phyloP scores from a whole-genome alignment of 2,888 invertebrate species.

The Odontomyia ornata region DNA sequence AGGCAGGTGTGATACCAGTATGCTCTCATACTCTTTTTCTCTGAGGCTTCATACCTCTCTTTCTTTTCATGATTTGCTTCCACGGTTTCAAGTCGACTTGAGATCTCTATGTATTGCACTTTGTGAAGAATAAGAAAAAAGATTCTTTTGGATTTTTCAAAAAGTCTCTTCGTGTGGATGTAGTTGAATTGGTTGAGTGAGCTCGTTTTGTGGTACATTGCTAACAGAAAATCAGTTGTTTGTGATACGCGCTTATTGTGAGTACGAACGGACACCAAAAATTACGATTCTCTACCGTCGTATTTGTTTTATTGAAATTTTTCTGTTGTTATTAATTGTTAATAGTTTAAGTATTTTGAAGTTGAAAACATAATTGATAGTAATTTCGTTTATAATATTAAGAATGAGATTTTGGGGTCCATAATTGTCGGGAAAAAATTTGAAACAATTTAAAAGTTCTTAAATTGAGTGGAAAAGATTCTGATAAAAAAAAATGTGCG shows the following conservation, averaged over 20 bases:
- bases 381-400: no score
- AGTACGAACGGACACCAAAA: slow-evolving; percentile 51
- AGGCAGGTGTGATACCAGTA: neutral
- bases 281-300: neutral
- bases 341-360: neutral
- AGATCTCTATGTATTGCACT: neutral
- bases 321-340: neutral
- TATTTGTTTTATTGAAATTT: slow-evolving; percentile 7
- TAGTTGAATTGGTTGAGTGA: slow-evolving; percentile 36
- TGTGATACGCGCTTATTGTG: slow-evolving; percentile 55
- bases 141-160: slow-evolving; percentile 33
- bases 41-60: neutral
- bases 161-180: neutral
- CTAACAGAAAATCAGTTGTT: slow-evolving; percentile 52
- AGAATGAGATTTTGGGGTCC: no score
- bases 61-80: neutral
- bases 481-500: no score
- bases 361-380: no score
- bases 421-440: no score
- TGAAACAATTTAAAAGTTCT: no score
- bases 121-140: slow-evolving; percentile 25
- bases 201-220: slow-evolving; percentile 39
- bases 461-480: no score
- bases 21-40: slow-evolving; percentile 17
- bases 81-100: neutral